Evolutionary conservation across 2,113 vertebrate species (phyloP).

Genomic region (Oxygymnocypris stewartii): DNA sequence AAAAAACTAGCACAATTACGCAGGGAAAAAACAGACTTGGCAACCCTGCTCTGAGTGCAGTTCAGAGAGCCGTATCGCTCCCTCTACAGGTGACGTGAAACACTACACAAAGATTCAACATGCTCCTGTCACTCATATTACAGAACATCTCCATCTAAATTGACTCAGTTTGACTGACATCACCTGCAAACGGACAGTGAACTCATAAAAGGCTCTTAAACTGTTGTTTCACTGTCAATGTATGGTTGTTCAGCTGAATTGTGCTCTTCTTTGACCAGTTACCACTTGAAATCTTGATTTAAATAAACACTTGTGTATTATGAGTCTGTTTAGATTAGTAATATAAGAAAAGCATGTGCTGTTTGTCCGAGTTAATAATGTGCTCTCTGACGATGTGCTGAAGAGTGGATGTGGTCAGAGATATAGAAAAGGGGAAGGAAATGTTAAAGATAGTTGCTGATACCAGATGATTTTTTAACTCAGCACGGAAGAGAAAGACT

Average conservation of each 20-base stretch:
- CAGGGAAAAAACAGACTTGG: no score
- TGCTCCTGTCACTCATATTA: no score
- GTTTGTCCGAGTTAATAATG: background rate
- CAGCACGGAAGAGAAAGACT: background rate
- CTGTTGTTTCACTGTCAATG: background rate
- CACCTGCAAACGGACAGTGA: background rate
- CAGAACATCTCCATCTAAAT: background rate
- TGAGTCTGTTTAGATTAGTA: no score
- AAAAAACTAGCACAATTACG: no score
- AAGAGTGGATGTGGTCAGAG: background rate
- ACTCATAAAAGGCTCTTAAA: background rate
- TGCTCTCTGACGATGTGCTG: background rate
- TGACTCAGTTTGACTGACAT: background rate
- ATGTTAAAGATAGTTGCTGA: background rate
- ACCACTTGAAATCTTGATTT: no score
- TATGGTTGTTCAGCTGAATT: no score
- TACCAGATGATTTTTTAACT: background rate
- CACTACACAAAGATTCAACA: no score
- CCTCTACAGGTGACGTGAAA: no score
- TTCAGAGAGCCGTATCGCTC: no score
- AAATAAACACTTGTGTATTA: no score
- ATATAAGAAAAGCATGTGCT: background rate
- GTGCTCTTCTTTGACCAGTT: no score
- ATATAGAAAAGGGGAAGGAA: background rate
- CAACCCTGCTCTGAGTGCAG: no score